Percentiles rank a stretch among this genome's conserved stretches.
These are phyloP conservation scores for Tapera naevia DNA, from an alignment of 2,797 vertebrate species.

Conservation along the genomic window DNA sequence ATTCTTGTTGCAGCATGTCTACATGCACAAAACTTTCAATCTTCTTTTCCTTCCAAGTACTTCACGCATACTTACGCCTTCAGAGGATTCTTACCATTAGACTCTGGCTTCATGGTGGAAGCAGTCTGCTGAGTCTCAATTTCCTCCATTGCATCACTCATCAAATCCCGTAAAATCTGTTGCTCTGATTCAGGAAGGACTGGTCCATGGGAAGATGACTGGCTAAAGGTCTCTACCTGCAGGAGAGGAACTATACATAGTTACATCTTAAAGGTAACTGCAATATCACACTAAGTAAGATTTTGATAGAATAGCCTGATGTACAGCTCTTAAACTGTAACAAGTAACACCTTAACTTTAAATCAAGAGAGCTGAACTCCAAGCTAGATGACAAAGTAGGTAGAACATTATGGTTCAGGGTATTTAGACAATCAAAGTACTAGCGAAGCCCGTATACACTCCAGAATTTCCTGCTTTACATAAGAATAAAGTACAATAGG, in stretches of 20 bases:
- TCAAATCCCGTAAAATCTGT: slow-evolving; percentile 93
- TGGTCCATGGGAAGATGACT: slow-evolving; percentile 77
- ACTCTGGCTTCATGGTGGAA: slow-evolving; percentile 66
- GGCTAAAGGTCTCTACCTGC: slow-evolving; percentile 81
- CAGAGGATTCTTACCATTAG: slow-evolving; percentile 80
- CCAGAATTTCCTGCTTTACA: neutral
- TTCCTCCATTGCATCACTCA: slow-evolving; percentile 99
- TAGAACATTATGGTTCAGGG: neutral
- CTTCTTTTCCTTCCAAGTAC: neutral
- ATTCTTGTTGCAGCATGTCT: neutral
- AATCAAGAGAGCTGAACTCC: neutral
- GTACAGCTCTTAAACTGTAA: neutral
- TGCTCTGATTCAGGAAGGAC: slow-evolving; percentile 92
- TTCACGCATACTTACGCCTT: neutral
- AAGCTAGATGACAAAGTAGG: neutral
- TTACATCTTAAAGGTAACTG: neutral
- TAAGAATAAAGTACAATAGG: neutral
- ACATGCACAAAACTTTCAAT: neutral
- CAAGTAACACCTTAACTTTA: neutral
- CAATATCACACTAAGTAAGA: neutral
- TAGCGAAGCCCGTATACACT: neutral
- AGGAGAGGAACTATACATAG: neutral
- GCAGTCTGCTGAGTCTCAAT: slow-evolving; percentile 80
- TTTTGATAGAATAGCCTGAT: neutral
- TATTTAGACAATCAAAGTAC: neutral